Evolutionary conservation across 2,888 invertebrate genomes (phyloP).

Genomic region (Tanypteryx hageni): DNA sequence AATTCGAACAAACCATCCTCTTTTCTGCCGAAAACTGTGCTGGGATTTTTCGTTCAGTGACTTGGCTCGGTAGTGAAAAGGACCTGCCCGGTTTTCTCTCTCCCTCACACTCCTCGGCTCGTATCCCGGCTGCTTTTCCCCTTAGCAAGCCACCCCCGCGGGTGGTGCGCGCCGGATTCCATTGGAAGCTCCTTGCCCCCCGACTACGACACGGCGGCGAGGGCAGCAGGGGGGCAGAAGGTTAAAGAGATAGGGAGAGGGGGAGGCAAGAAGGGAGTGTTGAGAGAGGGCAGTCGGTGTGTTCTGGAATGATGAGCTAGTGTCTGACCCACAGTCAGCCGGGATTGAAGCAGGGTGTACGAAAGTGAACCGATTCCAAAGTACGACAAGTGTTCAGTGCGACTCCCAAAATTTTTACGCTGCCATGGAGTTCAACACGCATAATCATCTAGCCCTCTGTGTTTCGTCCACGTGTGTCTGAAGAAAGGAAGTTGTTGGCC

Average conservation of each 20-base stretch:
- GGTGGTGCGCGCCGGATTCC: slow-evolving; percentile 2
- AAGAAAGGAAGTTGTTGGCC: not conserved
- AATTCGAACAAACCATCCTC: not conserved
- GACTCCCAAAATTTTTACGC: not conserved
- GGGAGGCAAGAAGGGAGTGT: not conserved
- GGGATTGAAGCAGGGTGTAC: not conserved
- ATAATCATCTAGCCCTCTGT: not conserved
- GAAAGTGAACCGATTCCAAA: not conserved
- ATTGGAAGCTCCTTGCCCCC: not conserved
- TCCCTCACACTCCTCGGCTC: not conserved
- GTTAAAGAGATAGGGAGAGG: not conserved
- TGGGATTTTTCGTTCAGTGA: not conserved
- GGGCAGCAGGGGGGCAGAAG: not conserved
- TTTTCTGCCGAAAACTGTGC: not conserved
- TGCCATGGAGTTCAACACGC: slow-evolving; percentile 13
- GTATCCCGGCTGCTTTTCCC: slow-evolving; percentile 1
- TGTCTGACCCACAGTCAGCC: slow-evolving; percentile 52
- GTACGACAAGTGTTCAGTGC: slow-evolving; percentile 19
- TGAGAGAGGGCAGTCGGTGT: not conserved
- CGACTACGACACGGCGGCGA: not conserved
- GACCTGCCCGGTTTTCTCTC: not conserved
- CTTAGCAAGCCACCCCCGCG: slow-evolving; percentile 22
- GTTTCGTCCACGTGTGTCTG: slow-evolving; percentile 31
- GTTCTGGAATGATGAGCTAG: slow-evolving; percentile 8
- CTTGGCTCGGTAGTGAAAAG: not conserved